Evolutionary conservation across 2,797 vertebrate species (phyloP), one percentile per base, ranked within the genome.

Genomic region (Taenioides sp.): DNA sequence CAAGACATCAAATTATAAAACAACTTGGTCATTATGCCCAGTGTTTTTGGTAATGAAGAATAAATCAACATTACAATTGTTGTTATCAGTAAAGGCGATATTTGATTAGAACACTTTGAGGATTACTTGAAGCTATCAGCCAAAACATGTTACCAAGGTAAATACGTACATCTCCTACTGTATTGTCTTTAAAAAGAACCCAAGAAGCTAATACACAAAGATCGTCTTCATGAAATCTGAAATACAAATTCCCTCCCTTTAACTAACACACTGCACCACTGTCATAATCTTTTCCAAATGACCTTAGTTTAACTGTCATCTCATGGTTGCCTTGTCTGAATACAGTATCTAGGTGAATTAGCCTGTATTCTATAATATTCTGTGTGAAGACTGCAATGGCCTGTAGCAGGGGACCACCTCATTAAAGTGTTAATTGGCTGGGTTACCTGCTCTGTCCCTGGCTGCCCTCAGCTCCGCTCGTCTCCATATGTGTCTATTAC

Each of bases 371-470:
- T 59, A 16, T 59, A 23, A 76, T 61, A 72, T 55, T 82, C 71
- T 37, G 55, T 73, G 72, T 85, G 79, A 43, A 72, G 81, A 79
- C 71, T 23, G 40, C 77, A 69, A 70, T 79, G 11, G 77, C 18
- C 75, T 72, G 73, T 59, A 69, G 79, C 81, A 69, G 76, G 81
- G 83, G 89, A 86, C 86, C 83, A 70, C 81, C 87, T 91, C 85
- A 89, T 90, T 90, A 86, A 81, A 87, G 85, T 90, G 87, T 84
- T 91, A 91, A 90, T 91, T 92, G 86, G 88, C 78, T 91, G 75
- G 87, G 80, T 89, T 87, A 87, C 80, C 81, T 88, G 69, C 77
- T 16, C 78, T 74, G 76, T 83, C 79, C 84, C 77, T 65, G 71
- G 61, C 62, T 71, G 83, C 74, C 80, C 71, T 73, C 68, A 78